Base-by-base conservation (phyloP, 2,113 vertebrate species). In the Rostratula benghalensis region DNA sequence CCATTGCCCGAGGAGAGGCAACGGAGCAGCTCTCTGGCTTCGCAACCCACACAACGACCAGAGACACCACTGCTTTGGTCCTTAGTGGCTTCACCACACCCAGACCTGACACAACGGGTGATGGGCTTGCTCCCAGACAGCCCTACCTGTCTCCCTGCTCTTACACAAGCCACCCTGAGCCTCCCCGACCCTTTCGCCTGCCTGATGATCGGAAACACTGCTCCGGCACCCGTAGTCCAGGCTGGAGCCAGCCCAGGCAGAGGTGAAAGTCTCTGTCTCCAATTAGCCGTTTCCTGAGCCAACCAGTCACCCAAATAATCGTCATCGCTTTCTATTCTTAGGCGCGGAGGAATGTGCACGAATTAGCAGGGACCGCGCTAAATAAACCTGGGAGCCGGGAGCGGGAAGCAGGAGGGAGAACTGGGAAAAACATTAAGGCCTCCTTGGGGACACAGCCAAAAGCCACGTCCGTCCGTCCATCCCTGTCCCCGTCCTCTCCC, bases 221-320 rank as follows among this genome's bases (percentile, higher is more conserved):
- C 63, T 60, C 75, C 1, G 15, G 59, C 17, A 0, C 48, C 91
- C 13, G 2, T 37, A 57, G 67, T 8, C 57, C 82, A 51, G 78
- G 70, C 84, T 90, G 90, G 78, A 94, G 78, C 82, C 88, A 90
- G 78, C 43, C 82, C 75, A 68, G 56, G 78, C 48, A 92, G 90
- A 94, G 94, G 82, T 96, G 83, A 69, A 90, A 90, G 90, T 46
- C 90, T 97, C 92, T 93, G 79, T 69, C 94, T 95, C 90, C 94
- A 86, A 77, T 95, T 93, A 95, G 75, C 82, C 60, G 5, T n/a
- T 96, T 92, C 88, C 95, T 92, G 96, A 95, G 82, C 85, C 7
- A 1, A 83, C 35, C 84, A 91, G 84, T 80, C 95, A 93, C 95
- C 87, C 95, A 90, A 94, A 95, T 90, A 93, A 93, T 96, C 50